A percentile compares a stretch with the other conserved stretches of the same genome.
Evolutionary conservation across 2,888 invertebrate genomes (phyloP).

Genomic region (Tipula vernalis): DNA sequence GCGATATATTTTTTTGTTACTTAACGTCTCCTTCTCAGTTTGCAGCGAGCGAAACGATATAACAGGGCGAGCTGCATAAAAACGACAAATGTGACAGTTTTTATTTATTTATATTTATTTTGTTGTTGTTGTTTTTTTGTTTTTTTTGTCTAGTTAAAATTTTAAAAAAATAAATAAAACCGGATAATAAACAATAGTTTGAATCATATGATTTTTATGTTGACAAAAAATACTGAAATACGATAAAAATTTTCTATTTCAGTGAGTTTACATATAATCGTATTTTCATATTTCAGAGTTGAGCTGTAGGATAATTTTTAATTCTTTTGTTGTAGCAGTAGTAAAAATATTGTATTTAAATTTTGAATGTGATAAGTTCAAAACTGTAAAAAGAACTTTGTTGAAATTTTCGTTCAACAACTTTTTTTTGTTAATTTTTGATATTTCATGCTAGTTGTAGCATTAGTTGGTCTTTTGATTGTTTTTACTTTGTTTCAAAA

Average conservation of each 20-base stretch:
- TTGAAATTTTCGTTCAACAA: background rate
- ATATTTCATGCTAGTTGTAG: background rate
- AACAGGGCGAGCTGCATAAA: background rate
- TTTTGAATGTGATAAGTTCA: background rate
- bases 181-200: too few relatives aligned
- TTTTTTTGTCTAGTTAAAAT: too few relatives aligned
- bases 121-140: background rate
- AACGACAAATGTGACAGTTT: background rate
- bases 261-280: background rate
- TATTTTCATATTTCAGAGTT: background rate
- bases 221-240: background rate
- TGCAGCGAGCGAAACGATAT: background rate
- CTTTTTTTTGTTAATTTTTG: background rate
- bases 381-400: background rate
- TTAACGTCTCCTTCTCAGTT: background rate
- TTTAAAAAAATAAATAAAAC: too few relatives aligned
- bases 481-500: background rate
- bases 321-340: background rate
- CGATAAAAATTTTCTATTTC: background rate
- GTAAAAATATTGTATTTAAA: background rate
- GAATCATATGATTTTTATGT: too few relatives aligned
- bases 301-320: background rate
- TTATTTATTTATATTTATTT: background rate
- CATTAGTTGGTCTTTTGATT: background rate
- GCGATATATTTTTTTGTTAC: background rate